Base-by-base conservation (phyloP, 2,888 invertebrate species). In the Leptinotarsa haldemani region DNA sequence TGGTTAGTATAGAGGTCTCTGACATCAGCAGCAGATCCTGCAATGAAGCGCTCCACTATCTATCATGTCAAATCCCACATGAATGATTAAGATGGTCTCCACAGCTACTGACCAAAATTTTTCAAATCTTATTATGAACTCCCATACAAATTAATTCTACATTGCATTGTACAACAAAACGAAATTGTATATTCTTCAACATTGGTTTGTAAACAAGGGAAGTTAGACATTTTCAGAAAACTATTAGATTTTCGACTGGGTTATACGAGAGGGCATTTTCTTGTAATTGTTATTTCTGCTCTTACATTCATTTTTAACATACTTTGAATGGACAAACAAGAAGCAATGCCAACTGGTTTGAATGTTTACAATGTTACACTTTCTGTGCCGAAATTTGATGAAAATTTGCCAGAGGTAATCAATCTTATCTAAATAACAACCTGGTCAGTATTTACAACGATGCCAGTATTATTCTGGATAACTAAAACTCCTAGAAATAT, bases 361-460 rank as follows among this genome's bases (percentile, higher is more conserved):
- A 22, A 20, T 56, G 61, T 20, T 61, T n/a, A 61, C 61, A 61
- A 61, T 61, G 61, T 61, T 61, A 30, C 61, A 30, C 30, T 61
- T 16, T 61, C n/a, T 61, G 30, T 30, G 61, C 20, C 25, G 4
- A 30, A 61, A 30, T 9, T 12, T 40, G 40, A 40, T 40, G 40
- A 40, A 40, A 40, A 9, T 40, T 15, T 61, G 61, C 61, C 61
- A 61, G 61, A 7, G n/a, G 16, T 4, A 61, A 61, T 61, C 30
- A 61, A 40, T 61, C 61, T n/a, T 7, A 7, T 7, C 16, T 40
- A 30, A 61, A 61, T 61, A 61, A 61, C 40, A 5, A 40, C 40
- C 61, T 12, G 30, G 30, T 40, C n/a, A 30, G 40, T 30, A 18
- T 61, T 61, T 30, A n/a, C 61, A 61, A 40, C 7, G 16, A 16